Conservation (phyloP, 92 coral and sea anemone genomes). For the Siderastrea radians region DNA sequence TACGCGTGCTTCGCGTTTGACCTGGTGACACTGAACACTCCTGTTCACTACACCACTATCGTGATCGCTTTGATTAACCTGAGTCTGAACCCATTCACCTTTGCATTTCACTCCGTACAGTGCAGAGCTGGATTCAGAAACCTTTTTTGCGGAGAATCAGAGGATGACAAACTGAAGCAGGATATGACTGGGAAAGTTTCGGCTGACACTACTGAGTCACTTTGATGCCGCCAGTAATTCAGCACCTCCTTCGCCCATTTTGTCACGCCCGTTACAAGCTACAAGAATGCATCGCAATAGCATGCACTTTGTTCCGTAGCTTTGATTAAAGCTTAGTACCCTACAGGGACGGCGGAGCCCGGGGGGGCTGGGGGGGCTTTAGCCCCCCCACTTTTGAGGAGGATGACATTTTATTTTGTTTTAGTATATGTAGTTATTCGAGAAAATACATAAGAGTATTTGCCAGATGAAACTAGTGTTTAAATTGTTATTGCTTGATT, state of each 20-base stretch:
- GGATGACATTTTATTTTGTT: no score
- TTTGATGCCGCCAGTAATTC: not conserved
- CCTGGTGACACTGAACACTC: constrained; percentile 61
- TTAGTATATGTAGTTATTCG: no score
- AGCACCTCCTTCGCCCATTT: not conserved
- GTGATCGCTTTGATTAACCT: constrained; percentile 64
- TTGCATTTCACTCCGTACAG: constrained; percentile 73
- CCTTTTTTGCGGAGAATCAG: constrained; percentile 30
- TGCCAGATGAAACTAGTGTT: no score
- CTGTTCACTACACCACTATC: constrained; percentile 56
- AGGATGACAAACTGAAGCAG: not conserved
- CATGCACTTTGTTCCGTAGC: not conserved
- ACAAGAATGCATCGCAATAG: not conserved
- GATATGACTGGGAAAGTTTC: not conserved
- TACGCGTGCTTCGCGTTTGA: constrained; percentile 65
- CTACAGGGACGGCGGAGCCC: no score
- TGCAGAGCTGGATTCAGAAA: constrained; percentile 65
- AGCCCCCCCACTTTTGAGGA: no score
- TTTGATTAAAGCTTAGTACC: not conserved
- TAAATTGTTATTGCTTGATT: no score
- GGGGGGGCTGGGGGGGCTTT: no score
- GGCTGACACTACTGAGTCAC: not conserved
- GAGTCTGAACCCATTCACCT: constrained; percentile 73
- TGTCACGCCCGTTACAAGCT: not conserved
- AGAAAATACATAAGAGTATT: no score